These are phyloP conservation scores for Hypomecis punctinalis DNA, from an alignment of 2,888 invertebrate species.

Conservation along the genomic window DNA sequence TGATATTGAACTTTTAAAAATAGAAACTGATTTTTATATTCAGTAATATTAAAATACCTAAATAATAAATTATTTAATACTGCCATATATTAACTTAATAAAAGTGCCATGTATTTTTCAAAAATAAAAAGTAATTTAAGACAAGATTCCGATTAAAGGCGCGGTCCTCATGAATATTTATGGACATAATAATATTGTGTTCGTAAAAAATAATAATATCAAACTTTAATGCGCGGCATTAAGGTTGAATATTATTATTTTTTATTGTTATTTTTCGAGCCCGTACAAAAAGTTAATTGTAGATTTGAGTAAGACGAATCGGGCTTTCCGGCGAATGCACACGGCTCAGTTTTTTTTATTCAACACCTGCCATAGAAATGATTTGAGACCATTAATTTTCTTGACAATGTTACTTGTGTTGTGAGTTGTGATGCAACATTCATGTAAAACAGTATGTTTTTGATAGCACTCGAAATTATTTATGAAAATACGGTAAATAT, in stretches of 20 bases:
- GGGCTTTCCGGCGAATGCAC: constrained; percentile 38
- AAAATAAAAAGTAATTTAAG: constrained; percentile 35
- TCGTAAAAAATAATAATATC: constrained; percentile 14
- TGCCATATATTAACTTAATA: constrained; percentile 16
- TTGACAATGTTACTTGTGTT: constrained; percentile 23
- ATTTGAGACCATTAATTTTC: constrained; percentile 26
- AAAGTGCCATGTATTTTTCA: constrained; percentile 19
- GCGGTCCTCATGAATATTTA: constrained; percentile 54
- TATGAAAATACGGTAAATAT: too few relatives aligned
- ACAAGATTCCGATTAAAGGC: constrained; percentile 45
- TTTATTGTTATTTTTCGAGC: constrained; percentile 39
- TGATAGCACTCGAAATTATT: too few relatives aligned
- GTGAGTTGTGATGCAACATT: background rate
- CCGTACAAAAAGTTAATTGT: constrained; percentile 44
- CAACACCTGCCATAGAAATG: constrained; percentile 31
- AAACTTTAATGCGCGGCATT: constrained; percentile 23
- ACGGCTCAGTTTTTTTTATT: constrained; percentile 18
- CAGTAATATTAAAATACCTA: background rate
- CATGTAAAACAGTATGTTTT: too few relatives aligned
- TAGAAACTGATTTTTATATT: background rate
- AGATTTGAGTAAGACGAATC: constrained; percentile 41
- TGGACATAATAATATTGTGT: constrained; percentile 37
- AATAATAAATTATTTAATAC: constrained; percentile 14
- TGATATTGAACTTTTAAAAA: background rate
- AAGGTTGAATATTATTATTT: constrained; percentile 41